Conservation (phyloP, 2,113 vertebrate genomes). For the Dromiciops gliroides region DNA sequence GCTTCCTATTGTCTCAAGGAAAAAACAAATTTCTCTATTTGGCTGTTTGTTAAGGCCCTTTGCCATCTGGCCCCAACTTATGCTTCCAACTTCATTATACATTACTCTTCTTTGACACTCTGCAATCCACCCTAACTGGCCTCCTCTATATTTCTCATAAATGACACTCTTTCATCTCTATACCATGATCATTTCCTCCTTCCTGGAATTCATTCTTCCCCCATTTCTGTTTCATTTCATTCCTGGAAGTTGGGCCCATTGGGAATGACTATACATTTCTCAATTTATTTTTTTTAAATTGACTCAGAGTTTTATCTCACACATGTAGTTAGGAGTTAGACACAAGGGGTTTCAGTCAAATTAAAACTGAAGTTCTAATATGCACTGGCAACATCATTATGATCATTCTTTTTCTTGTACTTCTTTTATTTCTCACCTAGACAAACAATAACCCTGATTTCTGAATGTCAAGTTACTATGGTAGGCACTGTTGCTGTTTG, state of each 20-base stretch:
- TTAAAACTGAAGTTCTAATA: conserved; percentile 31
- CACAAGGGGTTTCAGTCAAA: conserved; percentile 2
- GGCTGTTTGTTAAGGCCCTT: too few species aligned
- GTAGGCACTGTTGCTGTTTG: too few species aligned
- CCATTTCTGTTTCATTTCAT: neutral
- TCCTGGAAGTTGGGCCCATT: neutral
- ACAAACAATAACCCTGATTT: neutral
- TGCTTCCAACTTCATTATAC: too few species aligned
- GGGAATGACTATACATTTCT: neutral
- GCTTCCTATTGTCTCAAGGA: too few species aligned
- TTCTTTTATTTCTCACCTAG: neutral
- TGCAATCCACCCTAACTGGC: too few species aligned
- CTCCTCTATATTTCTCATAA: too few species aligned
- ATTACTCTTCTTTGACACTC: too few species aligned
- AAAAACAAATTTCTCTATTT: too few species aligned
- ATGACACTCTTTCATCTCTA: too few species aligned
- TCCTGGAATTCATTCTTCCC: neutral
- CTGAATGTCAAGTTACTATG: neutral
- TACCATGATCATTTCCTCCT: too few species aligned
- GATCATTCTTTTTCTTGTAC: neutral
- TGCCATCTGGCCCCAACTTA: too few species aligned
- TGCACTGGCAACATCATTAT: too few species aligned
- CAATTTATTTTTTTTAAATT: neutral
- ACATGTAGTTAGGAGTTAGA: neutral
- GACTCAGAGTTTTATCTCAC: conserved; percentile 33